Base-by-base conservation (phyloP, 2,888 invertebrate species). In the Orthonychiurus folsomi region DNA sequence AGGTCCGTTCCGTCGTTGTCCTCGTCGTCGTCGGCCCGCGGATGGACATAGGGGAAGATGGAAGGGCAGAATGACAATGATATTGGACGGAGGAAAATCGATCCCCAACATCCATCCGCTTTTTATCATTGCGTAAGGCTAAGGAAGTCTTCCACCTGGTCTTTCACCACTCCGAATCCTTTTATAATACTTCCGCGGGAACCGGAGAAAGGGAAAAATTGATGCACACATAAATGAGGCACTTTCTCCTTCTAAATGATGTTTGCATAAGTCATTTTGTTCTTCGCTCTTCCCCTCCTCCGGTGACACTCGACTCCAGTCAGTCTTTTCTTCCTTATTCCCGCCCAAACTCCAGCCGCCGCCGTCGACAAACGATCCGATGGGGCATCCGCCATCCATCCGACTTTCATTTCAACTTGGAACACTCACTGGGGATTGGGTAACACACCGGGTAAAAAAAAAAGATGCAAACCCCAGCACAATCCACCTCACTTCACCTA, bases 251-350 rank as follows among this genome's bases (percentile, higher is more conserved):
- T 20, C 24, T 26, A 56, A 57, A 56, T 52, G 37, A 50, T 63
- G 56, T 63, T 60, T 60, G 60, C 59, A 63, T 63, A 59, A 59
- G 63, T 60, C 59, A 59, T 56, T 63, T 63, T 50, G 50, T 63
- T 58, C 62, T 62, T 28, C 53, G 21, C n/a, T 27, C n/a, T 28
- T 24, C n/a, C 52, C n/a, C 27, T 28, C 47, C n/a, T 37, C 52
- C 21, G 37, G 37, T 37, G 37, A 37, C 37, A 37, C 37, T 37
- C 15, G 37, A n/a, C n/a, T n/a, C n/a, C n/a, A n/a, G n/a, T n/a
- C n/a, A 37, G 37, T 37, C 37, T 37, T 37, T 37, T 37, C 15
- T 37, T n/a, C n/a, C n/a, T 15, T 37, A 37, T 37, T 37, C 37
- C 37, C 5, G 5, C 37, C 37, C 37, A 37, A 37, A n/a, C n/a